Percentiles rank a stretch among this genome's conserved stretches.
Conservation (phyloP, 2,888 invertebrate species). For the Nomada hirtipes region DNA sequence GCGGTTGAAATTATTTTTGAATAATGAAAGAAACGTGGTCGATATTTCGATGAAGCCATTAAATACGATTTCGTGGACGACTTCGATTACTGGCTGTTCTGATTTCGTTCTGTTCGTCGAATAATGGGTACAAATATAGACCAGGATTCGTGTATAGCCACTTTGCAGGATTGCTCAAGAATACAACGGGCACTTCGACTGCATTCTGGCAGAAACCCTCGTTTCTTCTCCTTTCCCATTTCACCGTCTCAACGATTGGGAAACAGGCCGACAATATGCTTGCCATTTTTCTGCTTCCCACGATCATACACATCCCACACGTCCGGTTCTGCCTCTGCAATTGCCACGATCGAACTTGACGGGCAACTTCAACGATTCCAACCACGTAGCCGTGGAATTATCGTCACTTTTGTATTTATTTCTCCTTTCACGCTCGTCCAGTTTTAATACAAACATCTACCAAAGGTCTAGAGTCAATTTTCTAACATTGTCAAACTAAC, state of each 20-base stretch:
- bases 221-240: conserved; percentile 9
- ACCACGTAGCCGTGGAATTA: not conserved
- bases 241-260: conserved; percentile 38
- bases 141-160: conserved; percentile 11
- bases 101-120: not conserved
- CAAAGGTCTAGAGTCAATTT: too few species aligned
- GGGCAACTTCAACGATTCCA: not conserved
- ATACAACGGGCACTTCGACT: conserved; percentile 23
- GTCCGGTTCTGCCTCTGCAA: conserved; percentile 15
- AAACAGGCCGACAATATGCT: conserved; percentile 51
- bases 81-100: not conserved
- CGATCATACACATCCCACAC: conserved; percentile 41
- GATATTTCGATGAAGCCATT: not conserved
- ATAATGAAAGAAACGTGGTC: not conserved
- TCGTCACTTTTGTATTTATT: not conserved
- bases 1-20: not conserved
- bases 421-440: not conserved
- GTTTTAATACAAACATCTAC: not conserved
- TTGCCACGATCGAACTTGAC: conserved; percentile 16
- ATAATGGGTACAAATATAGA: conserved; percentile 3
- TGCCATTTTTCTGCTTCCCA: conserved; percentile 51
- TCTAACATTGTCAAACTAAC: too few species aligned
- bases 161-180: conserved; percentile 43
- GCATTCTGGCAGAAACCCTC: conserved; percentile 39
- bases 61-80: too few species aligned